Percentiles rank a stretch among this genome's conserved stretches.
These are phyloP conservation scores for Cephalopterus ornatus DNA, from an alignment of 2,113 vertebrate genomes.

Conservation along the genomic window DNA sequence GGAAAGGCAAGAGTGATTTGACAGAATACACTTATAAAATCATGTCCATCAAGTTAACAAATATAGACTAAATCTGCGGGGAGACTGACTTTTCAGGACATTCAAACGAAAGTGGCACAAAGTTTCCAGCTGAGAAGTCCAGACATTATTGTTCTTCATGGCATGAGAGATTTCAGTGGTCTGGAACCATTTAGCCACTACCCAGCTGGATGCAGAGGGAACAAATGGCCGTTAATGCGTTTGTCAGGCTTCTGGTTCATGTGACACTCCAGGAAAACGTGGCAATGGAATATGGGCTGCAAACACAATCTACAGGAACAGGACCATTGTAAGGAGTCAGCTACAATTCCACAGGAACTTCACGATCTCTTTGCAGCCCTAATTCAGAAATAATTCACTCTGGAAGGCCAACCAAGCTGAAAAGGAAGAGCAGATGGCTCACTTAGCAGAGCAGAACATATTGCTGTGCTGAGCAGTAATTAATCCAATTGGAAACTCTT, in stretches of 20 bases:
- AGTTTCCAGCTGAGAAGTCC: background rate
- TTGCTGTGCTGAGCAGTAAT: background rate
- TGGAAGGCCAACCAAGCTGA: background rate
- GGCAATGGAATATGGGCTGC: background rate
- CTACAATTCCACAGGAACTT: background rate
- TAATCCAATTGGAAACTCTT: background rate
- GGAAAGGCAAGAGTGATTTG: background rate
- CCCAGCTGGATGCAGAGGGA: background rate
- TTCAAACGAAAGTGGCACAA: background rate
- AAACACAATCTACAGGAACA: background rate
- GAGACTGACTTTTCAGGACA: background rate
- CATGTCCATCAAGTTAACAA: background rate
- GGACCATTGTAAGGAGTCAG: background rate
- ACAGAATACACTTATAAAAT: background rate
- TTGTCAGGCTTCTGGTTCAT: background rate
- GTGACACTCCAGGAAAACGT: background rate
- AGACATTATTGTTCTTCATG: background rate
- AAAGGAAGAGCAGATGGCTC: conserved; percentile 15
- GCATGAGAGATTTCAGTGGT: background rate
- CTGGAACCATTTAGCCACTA: background rate
- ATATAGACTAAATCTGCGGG: background rate
- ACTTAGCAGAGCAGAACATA: background rate
- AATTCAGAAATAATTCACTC: background rate
- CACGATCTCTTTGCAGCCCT: background rate
- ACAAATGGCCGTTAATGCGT: background rate